Percentiles rank a stretch among this genome's conserved stretches.
These are phyloP conservation scores for Latrodectus elegans DNA, from an alignment of 2,888 invertebrate genomes.

Conservation along the genomic window DNA sequence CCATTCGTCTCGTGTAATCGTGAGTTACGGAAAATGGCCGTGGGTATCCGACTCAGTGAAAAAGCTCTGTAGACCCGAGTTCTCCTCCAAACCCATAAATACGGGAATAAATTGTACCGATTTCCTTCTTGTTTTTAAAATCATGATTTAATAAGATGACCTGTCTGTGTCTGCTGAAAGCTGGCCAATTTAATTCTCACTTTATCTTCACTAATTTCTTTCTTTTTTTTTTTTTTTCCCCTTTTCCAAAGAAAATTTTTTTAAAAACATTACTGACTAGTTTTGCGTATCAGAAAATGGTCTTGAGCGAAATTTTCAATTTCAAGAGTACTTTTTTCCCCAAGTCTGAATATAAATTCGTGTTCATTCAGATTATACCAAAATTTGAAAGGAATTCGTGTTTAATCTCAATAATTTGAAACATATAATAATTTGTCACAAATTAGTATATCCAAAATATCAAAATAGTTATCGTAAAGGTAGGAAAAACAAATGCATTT, in stretches of 20 bases:
- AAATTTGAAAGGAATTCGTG: too few relatives aligned
- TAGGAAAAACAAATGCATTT: too few relatives aligned
- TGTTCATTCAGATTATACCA: too few relatives aligned
- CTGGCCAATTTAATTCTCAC: slow-evolving; percentile 58
- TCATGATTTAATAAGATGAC: slow-evolving; percentile 68
- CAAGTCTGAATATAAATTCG: too few relatives aligned
- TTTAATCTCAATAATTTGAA: too few relatives aligned
- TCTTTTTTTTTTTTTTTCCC: slow-evolving; percentile 10
- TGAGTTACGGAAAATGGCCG: slow-evolving; percentile 66
- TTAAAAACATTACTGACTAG: too few relatives aligned
- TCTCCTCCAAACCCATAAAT: slow-evolving; percentile 44
- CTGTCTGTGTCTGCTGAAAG: slow-evolving; percentile 43
- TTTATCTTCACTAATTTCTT: slow-evolving; percentile 6
- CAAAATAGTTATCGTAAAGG: too few relatives aligned
- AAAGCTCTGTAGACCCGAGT: neutral
- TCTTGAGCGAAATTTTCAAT: too few relatives aligned
- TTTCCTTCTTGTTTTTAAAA: slow-evolving; percentile 52
- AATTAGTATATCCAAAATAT: too few relatives aligned
- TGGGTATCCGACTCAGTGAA: neutral
- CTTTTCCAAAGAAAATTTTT: neutral
- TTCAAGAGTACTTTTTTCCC: too few relatives aligned
- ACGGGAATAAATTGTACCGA: slow-evolving; percentile 49
- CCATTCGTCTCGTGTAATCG: slow-evolving; percentile 40
- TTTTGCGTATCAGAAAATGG: too few relatives aligned
- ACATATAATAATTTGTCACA: too few relatives aligned